Evolutionary conservation across 2,888 invertebrate species (phyloP).

Genomic region (Zaprionus lineosus): DNA sequence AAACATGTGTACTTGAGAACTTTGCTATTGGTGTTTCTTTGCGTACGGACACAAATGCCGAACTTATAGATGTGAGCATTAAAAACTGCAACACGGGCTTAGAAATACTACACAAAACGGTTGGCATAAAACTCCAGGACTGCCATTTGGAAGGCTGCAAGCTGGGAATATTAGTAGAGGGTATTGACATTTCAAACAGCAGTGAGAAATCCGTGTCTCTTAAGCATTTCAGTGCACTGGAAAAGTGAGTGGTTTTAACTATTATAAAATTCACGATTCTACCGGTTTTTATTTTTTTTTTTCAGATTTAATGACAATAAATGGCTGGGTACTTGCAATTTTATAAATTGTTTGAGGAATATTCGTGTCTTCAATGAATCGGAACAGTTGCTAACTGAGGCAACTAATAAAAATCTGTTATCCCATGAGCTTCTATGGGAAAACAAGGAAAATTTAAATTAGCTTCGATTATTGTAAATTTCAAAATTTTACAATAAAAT

Average conservation of each 20-base stretch:
- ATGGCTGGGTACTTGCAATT: conserved; percentile 51
- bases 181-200: conserved; percentile 64
- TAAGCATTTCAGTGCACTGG: conserved; percentile 46
- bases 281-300: background rate
- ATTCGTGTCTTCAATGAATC: conserved; percentile 49
- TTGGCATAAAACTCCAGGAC: conserved; percentile 83
- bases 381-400: conserved; percentile 50
- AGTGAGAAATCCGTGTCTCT: conserved; percentile 48
- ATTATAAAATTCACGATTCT: background rate
- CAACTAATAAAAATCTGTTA: conserved; percentile 39
- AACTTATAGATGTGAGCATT: conserved; percentile 39
- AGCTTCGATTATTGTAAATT: conserved; percentile 16
- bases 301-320: conserved; percentile 52
- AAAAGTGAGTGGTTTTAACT: conserved; percentile 30
- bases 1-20: conserved; percentile 83
- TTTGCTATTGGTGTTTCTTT: conserved; percentile 84
- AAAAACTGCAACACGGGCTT: conserved; percentile 58
- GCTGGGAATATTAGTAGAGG: conserved; percentile 84
- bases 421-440: conserved; percentile 55
- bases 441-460: conserved; percentile 63
- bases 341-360: conserved; percentile 49
- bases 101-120: conserved; percentile 50
- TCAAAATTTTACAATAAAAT: conserved; percentile 22
- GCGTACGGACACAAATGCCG: conserved; percentile 55
- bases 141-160: conserved; percentile 81